These are phyloP conservation scores for Phoenicopterus ruber DNA, from an alignment of 2,113 vertebrate genomes.

Conservation along the genomic window DNA sequence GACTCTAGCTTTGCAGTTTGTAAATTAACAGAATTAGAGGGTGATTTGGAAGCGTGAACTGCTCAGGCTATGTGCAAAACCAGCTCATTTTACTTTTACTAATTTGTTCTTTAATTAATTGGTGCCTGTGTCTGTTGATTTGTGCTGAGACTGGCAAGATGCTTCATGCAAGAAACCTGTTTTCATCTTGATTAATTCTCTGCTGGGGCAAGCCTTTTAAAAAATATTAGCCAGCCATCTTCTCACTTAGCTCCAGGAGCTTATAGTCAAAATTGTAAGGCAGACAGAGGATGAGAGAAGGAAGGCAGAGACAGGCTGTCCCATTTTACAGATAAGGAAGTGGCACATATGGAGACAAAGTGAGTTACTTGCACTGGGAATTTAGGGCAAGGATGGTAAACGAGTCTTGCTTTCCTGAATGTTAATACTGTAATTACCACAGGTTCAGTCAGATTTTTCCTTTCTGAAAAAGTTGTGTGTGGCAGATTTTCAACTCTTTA, in stretches of 20 bases:
- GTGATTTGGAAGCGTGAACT: neutral
- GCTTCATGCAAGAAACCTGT: neutral
- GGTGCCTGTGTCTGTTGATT: neutral
- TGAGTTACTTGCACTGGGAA: neutral
- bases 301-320: neutral
- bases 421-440: neutral
- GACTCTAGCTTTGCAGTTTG: neutral
- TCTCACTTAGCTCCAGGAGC: neutral
- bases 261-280: neutral
- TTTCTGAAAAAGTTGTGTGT: neutral
- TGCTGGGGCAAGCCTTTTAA: neutral
- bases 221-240: neutral
- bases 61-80: neutral
- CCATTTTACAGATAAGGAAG: neutral
- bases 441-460: neutral
- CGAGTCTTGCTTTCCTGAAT: neutral
- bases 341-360: fast-evolving
- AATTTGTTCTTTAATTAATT: slow-evolving; percentile 39
- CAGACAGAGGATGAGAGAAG: neutral
- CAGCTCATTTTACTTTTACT: slow-evolving; percentile 7
- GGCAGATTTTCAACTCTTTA: neutral
- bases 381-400: neutral
- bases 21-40: slow-evolving; percentile 1
- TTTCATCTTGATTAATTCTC: neutral
- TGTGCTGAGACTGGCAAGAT: slow-evolving; percentile 15